phyloP scores from a whole-genome alignment of 2,797 vertebrate genomes.

The Natrix natrix region DNA sequence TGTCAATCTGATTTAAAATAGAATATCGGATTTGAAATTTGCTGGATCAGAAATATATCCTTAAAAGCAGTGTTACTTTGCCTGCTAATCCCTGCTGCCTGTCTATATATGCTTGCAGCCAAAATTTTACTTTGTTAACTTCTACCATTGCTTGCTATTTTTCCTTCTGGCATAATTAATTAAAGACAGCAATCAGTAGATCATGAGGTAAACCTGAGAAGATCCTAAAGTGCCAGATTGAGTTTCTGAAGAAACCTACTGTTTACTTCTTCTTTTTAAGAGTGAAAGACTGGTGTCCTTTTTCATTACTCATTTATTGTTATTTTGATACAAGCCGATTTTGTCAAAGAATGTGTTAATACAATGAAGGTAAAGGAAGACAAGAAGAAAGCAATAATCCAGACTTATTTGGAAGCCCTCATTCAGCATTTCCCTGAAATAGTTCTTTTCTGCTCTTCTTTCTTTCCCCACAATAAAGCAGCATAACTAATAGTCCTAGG shows the following conservation, averaged over 20 bases:
- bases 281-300: slow-evolving; percentile 59
- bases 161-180: slow-evolving; percentile 53
- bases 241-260: slow-evolving; percentile 55
- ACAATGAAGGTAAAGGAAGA: slow-evolving; percentile 52
- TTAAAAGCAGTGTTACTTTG: background rate
- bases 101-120: background rate
- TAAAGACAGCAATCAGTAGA: slow-evolving; percentile 37
- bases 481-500: slow-evolving; percentile 33
- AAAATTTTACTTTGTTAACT: background rate
- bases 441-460: slow-evolving; percentile 14
- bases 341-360: slow-evolving; percentile 63
- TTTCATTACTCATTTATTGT: slow-evolving; percentile 63
- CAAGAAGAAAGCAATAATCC: slow-evolving; percentile 44
- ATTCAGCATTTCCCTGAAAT: slow-evolving; percentile 15
- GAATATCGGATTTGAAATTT: background rate
- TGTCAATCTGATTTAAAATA: slow-evolving; percentile 1
- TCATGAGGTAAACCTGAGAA: slow-evolving; percentile 51
- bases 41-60: background rate
- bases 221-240: slow-evolving; percentile 32
- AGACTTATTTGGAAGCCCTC: slow-evolving; percentile 52
- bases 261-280: slow-evolving; percentile 29
- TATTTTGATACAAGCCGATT: slow-evolving; percentile 59
- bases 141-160: slow-evolving; percentile 38
- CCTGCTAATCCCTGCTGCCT: background rate
- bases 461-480: background rate